Percentiles rank a stretch among this genome's conserved stretches.
Evolutionary conservation across 2,888 invertebrate genomes (phyloP).

Genomic region (Cheilosia grossa): DNA sequence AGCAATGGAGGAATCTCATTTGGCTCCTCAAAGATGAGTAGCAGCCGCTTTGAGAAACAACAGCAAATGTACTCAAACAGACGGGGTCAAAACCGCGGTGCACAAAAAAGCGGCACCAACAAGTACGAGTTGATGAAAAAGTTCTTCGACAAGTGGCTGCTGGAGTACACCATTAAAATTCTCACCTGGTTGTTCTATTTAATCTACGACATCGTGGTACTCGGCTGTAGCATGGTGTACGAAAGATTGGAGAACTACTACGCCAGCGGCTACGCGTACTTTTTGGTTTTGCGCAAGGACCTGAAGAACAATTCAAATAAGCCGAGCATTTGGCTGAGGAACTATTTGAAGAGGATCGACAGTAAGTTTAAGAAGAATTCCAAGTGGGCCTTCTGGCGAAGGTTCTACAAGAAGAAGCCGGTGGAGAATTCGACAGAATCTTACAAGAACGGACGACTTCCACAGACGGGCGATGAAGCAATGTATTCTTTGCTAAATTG

Average conservation of each 20-base stretch:
- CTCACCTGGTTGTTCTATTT: slow-evolving; percentile 91
- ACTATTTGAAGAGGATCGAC: slow-evolving; percentile 81
- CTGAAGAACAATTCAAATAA: slow-evolving; percentile 82
- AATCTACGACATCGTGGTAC: slow-evolving; percentile 90
- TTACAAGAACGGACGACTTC: slow-evolving; percentile 85
- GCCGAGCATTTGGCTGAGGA: slow-evolving; percentile 81
- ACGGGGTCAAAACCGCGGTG: slow-evolving; percentile 48
- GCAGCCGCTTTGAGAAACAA: slow-evolving; percentile 46
- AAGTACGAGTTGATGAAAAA: slow-evolving; percentile 84
- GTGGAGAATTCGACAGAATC: slow-evolving; percentile 80
- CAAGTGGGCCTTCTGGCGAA: slow-evolving; percentile 82
- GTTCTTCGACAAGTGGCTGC: slow-evolving; percentile 85
- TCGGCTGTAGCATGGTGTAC: slow-evolving; percentile 85
- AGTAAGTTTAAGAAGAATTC: slow-evolving; percentile 81
- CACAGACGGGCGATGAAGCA: slow-evolving; percentile 96
- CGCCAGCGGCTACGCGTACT: slow-evolving; percentile 78
- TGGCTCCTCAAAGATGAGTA: slow-evolving; percentile 31
- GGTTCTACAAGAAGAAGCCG: slow-evolving; percentile 82
- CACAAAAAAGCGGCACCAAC: slow-evolving; percentile 81
- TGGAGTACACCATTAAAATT: slow-evolving; percentile 86
- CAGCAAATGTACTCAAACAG: slow-evolving; percentile 54
- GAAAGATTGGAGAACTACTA: slow-evolving; percentile 80
- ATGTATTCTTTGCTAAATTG: slow-evolving; percentile 96
- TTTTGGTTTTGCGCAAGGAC: slow-evolving; percentile 80
- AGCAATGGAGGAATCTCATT: slow-evolving; percentile 50